Base-by-base conservation (phyloP, 2,888 invertebrate genomes). In the Sturmia bella region DNA sequence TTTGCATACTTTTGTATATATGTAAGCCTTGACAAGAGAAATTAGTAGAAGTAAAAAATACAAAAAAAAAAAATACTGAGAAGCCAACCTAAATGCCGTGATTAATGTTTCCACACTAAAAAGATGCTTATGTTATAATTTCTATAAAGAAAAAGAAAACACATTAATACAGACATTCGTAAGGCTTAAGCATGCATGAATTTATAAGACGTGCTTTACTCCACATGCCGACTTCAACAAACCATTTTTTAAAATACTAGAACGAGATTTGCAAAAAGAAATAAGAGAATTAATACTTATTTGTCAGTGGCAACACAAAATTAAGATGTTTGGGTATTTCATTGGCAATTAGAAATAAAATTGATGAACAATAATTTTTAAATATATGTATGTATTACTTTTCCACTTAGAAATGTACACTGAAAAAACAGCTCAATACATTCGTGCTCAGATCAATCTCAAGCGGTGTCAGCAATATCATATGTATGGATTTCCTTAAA, bases 21-120 rank as follows among this genome's bases (percentile, higher is more conserved):
- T n/a, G n/a, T n/a, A n/a, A n/a, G n/a, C 12, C 11, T 27, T 24
- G 32, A 3, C 32, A 27, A 37, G 15, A 21, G 19, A 15, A 63
- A 52, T 27, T 27, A 39, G 56, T 56, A 74, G 17, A 24, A 56
- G 64, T 43, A 48, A 13, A 45, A 54, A 43, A 63, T 56, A 21
- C 7, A 45, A 24, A 54, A 63, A 19, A 75, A 61, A 72, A 56
- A 70, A 59, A 59, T 52, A 61, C 59, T 57, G 61, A 63, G n/a
- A n/a, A n/a, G n/a, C n/a, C n/a, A 68, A 76, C 27, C 63, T 68
- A 68, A 68, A 77, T 43, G 48, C 48, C 37, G 27, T 68, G 72
- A 81, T 73, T 72, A 72, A 81, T 76, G 72, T 76, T 76, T 43
- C 17, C 61, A 56, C 72, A 59, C 76, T 76, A 72, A 56, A 81